Evolutionary conservation across 2,113 vertebrate species (phyloP).

Genomic region (Hyperopisus bebe): DNA sequence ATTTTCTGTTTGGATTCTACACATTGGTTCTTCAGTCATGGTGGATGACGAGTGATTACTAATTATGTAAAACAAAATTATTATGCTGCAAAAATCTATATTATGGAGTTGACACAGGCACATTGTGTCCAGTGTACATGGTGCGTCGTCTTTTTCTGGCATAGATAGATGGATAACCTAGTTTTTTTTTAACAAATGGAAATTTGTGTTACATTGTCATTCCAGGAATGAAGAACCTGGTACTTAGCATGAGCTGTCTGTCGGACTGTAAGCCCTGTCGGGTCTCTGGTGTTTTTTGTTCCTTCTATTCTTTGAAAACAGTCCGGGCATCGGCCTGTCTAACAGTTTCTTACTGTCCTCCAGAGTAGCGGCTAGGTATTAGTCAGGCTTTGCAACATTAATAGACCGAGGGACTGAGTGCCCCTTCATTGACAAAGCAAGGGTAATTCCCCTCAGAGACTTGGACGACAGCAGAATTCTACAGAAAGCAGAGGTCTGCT

Average conservation of each 20-base stretch:
- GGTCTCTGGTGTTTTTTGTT: not conserved
- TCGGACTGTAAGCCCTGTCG: not conserved
- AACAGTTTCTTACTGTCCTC: not conserved
- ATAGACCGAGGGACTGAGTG: not conserved
- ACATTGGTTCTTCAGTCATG: not conserved
- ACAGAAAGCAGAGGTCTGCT: not conserved
- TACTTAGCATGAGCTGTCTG: not conserved
- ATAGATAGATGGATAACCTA: not conserved
- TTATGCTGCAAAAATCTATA: not conserved
- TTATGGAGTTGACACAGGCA: not conserved
- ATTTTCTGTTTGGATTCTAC: not conserved
- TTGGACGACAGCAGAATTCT: not conserved
- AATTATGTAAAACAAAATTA: not conserved
- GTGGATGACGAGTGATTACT: not conserved
- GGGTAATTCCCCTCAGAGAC: not conserved
- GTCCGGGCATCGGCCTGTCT: not conserved
- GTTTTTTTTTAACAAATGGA: not conserved
- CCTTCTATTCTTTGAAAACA: not conserved
- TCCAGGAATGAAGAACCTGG: not conserved
- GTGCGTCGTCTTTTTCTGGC: not conserved
- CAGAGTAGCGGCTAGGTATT: not conserved
- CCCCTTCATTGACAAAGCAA: too few relatives aligned
- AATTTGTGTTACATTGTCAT: not conserved
- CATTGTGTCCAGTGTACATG: not conserved
- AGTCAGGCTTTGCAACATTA: not conserved